A percentile compares a stretch with the other conserved stretches of the same genome.
phyloP scores from a whole-genome alignment of 2,113 vertebrate species.

The Indri indri region DNA sequence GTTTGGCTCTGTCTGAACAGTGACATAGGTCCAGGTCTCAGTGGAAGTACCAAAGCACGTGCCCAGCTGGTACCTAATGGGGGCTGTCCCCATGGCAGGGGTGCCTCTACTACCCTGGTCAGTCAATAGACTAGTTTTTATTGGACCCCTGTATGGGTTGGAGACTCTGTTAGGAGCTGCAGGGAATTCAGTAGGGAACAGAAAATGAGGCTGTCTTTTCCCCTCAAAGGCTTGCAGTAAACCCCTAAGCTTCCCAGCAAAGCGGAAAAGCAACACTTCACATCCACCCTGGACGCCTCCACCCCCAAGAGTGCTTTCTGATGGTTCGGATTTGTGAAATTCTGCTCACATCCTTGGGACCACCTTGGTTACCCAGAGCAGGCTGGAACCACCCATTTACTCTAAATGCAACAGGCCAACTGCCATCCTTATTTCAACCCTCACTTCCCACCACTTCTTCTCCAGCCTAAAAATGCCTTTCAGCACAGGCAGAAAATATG shows the following conservation, averaged over 20 bases:
- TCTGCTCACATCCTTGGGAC: background rate
- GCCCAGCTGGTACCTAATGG: background rate
- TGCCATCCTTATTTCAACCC: background rate
- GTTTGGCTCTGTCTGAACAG: background rate
- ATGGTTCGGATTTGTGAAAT: background rate
- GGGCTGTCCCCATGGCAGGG: background rate
- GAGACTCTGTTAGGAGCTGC: background rate
- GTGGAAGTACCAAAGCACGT: rapidly evolving
- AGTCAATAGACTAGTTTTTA: background rate
- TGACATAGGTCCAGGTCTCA: background rate
- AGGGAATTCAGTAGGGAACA: background rate
- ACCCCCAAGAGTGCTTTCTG: rapidly evolving
- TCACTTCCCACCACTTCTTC: background rate
- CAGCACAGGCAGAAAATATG: background rate
- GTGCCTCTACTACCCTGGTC: rapidly evolving
- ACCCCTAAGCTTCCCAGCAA: background rate
- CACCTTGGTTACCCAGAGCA: background rate
- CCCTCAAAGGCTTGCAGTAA: background rate
- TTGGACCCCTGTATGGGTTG: background rate
- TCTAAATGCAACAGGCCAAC: background rate
- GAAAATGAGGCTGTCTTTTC: background rate
- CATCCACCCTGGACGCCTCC: background rate
- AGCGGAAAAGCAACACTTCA: background rate
- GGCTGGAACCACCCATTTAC: background rate
- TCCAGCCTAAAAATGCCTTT: background rate